Evolutionary conservation across 2,888 invertebrate species (phyloP).

Genomic region (Slavum lentiscoides): DNA sequence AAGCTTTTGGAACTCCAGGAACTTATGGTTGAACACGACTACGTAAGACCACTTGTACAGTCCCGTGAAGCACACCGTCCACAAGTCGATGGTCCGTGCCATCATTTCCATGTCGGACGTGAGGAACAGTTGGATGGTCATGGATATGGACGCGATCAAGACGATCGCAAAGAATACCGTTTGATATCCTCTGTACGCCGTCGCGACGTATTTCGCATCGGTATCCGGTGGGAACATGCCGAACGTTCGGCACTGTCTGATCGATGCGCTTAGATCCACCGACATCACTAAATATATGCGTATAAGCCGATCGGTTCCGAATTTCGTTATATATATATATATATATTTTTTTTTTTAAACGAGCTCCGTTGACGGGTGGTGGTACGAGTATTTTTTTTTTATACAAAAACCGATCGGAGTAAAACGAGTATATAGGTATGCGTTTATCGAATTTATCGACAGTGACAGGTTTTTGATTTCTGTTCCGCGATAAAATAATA

Average conservation of each 20-base stretch:
- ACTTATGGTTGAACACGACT: not conserved
- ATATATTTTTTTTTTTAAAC: no score
- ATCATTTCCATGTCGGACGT: not conserved
- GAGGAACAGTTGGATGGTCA: not conserved
- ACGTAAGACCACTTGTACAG: constrained; percentile 14
- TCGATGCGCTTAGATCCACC: not conserved
- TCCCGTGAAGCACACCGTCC: not conserved
- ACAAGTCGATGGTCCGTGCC: constrained; percentile 17
- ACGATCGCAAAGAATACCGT: not conserved
- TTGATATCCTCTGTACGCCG: not conserved
- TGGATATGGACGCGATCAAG: not conserved
- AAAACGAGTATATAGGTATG: no score
- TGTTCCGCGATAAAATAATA: no score
- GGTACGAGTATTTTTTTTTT: no score
- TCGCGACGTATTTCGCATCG: not conserved
- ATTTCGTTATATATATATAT: no score
- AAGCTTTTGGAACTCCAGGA: not conserved
- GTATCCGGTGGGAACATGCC: not conserved
- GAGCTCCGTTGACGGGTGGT: no score
- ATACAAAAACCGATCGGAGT: no score
- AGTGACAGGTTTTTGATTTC: no score
- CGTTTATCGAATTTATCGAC: no score
- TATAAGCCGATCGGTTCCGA: no score
- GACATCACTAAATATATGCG: not conserved
- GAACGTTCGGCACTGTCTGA: not conserved